Evolutionary conservation across 1,140 invertebrate species (phyloP), one percentile per base, ranked within the genome.

Genomic region (Lerema accius): DNA sequence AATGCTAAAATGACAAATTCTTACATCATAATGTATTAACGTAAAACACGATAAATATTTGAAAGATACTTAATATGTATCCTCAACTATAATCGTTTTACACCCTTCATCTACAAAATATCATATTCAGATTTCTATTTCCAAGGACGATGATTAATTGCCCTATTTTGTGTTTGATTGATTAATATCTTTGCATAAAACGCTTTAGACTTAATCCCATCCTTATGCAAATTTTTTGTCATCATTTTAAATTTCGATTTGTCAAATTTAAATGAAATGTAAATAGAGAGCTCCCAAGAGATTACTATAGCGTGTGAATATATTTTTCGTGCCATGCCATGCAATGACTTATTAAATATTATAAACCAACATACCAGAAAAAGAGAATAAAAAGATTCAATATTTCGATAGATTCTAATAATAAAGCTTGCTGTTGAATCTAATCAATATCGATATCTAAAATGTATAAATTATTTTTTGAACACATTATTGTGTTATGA

Each of bases 211-310:
- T 42, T 61, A 62, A 71, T 68, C 67, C 63, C 80, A 81, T 69
- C 64, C 64, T 39, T 48, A 62, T 51, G 26, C 5, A 56, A 66
- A 42, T 73, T 69, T 69, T 67, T 65, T 58, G 45, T 69, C 48
- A 77, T 63, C 74, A 71, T 79, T 82, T 87, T 87, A 88, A 89
- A 83, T 81, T 59, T 50, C 63, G 70, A 89, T 88, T 88, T 85
- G 77, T 89, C 79, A 84, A 70, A 49, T 61, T 4, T 66, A 66
- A 76, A 78, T 77, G 67, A 80, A 71, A 87, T 84, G 79, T 72
- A 80, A 82, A 84, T 82, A 62, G 17, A 37, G 13, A 39, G 48
- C 28, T 42, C 48, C 26, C 28, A 5, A 10, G 48, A 46, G 13
- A 10, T 67, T 48, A 40, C 28, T 50, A 46, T 71, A 76, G 72